Evolutionary conservation across 2,113 vertebrate species (phyloP), one percentile per base, ranked within the genome.

Genomic region (Turnix velox): DNA sequence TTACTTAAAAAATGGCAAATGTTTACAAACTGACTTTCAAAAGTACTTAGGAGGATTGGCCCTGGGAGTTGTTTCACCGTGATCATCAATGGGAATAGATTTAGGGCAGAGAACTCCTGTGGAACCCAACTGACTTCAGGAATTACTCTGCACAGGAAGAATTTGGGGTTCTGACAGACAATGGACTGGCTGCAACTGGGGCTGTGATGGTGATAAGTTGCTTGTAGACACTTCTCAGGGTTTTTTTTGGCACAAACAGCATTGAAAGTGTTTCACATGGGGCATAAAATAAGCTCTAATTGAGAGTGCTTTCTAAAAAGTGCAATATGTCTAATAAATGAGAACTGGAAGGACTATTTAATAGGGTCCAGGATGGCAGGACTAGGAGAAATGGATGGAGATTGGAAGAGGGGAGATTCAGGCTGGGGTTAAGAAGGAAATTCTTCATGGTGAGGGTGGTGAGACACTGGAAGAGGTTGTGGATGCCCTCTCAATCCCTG

Each of bases 261-360:
- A 42, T 30, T 75, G 39, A 1, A 51, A 81, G 3, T 61, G 5
- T 81, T 79, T 59, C 37, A 6, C 35, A 24, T 0, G 14, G 43
- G 61, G 43, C 25, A 10, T 12, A 30, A 87, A 92, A 75, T 23
- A 30, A 83, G 31, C 33, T 69, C 8, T 63, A 33, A 90, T 58
- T 73, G 66, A 81, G 63, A 66, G 45, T 3, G 13, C 16, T 76
- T 76, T 49, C 18, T 87, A 33, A 37, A 59, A 88, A 76, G n/a
- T 8, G 42, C 7, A 23, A 18, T 54, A n/a, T 4, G 0, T 75
- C 6, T 59, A 67, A 40, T 54, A 59, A 88, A 87, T 2, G 7
- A 31, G 78, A n/a, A 43, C 43, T 24, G 35, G 83, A 61, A 84
- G 59, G 73, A 87, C n/a, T n/a, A n/a, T n/a, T n/a, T n/a, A n/a